Conservation (phyloP, 2,888 invertebrate genomes). For the Pterobdella sp. region DNA sequence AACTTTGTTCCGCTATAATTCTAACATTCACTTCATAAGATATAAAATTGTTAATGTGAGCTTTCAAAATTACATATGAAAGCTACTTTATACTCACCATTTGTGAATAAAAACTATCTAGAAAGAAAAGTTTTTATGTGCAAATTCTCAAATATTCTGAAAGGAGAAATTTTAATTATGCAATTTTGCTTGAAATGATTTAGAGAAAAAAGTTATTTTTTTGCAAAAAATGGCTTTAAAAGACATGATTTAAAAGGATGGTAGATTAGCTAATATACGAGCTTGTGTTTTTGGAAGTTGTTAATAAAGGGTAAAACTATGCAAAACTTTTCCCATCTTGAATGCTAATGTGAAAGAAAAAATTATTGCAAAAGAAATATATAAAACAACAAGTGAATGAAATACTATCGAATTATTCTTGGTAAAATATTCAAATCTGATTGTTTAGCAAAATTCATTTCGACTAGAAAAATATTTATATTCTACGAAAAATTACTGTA, state of each 20-base stretch:
- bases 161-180: too few species aligned
- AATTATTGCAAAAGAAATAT: background rate
- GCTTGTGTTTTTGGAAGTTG: background rate
- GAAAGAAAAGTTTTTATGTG: too few species aligned
- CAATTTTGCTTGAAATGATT: too few species aligned
- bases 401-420: background rate
- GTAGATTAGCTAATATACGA: conserved; percentile 13
- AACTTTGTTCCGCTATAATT: too few species aligned
- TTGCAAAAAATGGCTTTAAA: background rate
- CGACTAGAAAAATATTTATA: background rate
- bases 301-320: conserved; percentile 11
- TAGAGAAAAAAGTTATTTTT: too few species aligned
- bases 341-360: conserved; percentile 4
- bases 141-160: too few species aligned
- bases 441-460: too few species aligned
- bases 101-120: too few species aligned
- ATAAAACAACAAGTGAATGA: background rate
- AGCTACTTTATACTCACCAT: too few species aligned
- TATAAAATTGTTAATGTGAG: too few species aligned
- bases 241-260: conserved; percentile 4
- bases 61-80: too few species aligned
- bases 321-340: background rate
- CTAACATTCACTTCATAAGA: too few species aligned
- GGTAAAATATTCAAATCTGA: background rate
- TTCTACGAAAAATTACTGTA: background rate